Base-by-base conservation (phyloP, 2,888 invertebrate genomes). In the Orthonevra nobilis region DNA sequence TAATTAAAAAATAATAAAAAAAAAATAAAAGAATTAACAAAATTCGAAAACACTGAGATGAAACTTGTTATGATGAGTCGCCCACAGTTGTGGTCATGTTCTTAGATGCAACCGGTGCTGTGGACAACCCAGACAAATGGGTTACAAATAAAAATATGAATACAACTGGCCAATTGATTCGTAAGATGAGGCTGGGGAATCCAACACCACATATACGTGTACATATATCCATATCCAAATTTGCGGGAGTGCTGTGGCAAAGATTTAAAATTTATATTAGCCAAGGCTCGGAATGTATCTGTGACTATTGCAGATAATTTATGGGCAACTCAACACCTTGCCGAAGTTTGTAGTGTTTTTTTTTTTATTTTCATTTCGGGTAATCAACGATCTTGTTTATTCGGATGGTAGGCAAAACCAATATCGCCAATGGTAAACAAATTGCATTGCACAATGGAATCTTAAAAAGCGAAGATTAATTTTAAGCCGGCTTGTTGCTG, bases 81-180 rank as follows among this genome's bases (percentile, higher is more conserved):
- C 66, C 44, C 44, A 44, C 50, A 23, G 54, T 48, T 19, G 28
- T n/a, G n/a, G 20, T 28, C 40, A 46, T 77, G 79, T 79, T 66
- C 66, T 79, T 44, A 58, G 56, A 54, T 79, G 79, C 79, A 79
- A 68, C 72, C 36, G 56, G n/a, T n/a, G n/a, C n/a, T 73, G 79
- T 68, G 72, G 66, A 79, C 73, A 77, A 60, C 20, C 46, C 23
- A 20, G 50, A 77, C 77, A 79, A 72, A 79, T 79, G 61, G 66
- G 48, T 54, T 73, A 61, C 79, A 68, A 73, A 79, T 68, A 73
- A 73, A 64, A 75, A 63, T 56, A 36, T 69, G 56, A 48, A 19
- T 64, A 60, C 64, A 72, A 44, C 58, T 38, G 48, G 73, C 68
- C 54, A 79, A 68, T 79, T 79, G 73, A 56, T 79, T 73, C 54